A percentile compares a stretch with the other conserved stretches of the same genome.
These are phyloP conservation scores for Drosophila equinoxialis DNA, from an alignment of 1,140 invertebrate species.

Conservation along the genomic window DNA sequence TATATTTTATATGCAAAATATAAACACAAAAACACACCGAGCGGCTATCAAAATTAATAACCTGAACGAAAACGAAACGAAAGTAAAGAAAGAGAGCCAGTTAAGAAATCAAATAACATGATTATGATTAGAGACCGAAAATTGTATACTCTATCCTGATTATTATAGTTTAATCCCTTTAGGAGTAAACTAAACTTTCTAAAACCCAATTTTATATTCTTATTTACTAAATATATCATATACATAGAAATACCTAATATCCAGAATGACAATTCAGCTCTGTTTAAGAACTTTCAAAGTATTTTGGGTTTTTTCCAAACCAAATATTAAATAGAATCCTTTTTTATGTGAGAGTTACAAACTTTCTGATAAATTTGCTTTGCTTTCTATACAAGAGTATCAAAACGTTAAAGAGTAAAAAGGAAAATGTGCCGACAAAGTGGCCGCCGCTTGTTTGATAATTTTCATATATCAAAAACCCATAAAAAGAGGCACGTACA, in stretches of 20 bases:
- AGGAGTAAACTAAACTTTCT: too few species aligned
- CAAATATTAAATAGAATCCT: too few species aligned
- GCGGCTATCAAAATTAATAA: constrained; percentile 44
- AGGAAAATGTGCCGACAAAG: constrained; percentile 73
- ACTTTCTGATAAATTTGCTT: neutral
- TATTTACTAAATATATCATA: too few species aligned
- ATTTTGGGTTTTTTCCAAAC: too few species aligned
- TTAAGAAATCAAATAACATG: neutral
- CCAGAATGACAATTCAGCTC: too few species aligned
- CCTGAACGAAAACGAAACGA: constrained; percentile 36
- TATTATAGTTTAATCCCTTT: too few species aligned
- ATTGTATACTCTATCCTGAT: neutral
- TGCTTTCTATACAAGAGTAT: neutral
- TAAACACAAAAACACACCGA: constrained; percentile 34
- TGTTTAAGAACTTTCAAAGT: too few species aligned
- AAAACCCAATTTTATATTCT: too few species aligned
- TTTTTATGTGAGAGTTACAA: too few species aligned
- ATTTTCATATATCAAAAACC: constrained; percentile 75
- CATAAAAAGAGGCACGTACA: constrained; percentile 74
- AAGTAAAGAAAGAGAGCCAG: constrained; percentile 39
- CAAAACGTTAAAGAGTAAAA: constrained; percentile 41
- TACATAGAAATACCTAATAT: too few species aligned
- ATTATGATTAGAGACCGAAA: neutral
- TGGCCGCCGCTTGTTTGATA: constrained; percentile 49
- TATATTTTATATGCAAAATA: constrained; percentile 70